Conservation (phyloP, 2,797 vertebrate genomes). For the Pachyuromys duprasi region DNA sequence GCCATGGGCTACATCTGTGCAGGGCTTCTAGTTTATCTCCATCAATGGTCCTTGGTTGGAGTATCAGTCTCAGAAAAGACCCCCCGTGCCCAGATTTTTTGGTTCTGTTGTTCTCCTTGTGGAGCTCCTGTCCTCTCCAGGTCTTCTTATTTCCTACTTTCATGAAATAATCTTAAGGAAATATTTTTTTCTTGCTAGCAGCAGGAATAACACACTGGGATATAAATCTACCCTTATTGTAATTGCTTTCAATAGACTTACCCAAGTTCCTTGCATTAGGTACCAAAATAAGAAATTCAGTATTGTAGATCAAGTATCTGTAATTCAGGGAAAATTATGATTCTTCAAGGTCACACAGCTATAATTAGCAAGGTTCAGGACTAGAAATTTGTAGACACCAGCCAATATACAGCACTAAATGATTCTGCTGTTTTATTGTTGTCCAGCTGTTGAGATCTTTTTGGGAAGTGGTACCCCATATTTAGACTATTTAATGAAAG, state of each 20-base stretch:
- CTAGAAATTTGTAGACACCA: not conserved
- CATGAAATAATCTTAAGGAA: slow-evolving; percentile 50
- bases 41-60: no score
- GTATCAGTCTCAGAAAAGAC: no score
- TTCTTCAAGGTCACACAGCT: slow-evolving; percentile 22
- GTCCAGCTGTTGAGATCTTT: slow-evolving; percentile 45
- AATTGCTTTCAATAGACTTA: slow-evolving; percentile 46
- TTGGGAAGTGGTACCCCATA: not conserved
- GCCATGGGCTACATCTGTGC: no score
- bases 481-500: slow-evolving; percentile 39
- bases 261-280: slow-evolving; percentile 35
- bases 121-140: no score
- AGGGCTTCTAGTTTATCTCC: no score
- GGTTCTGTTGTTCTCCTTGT: no score
- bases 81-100: no score
- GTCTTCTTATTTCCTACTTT: no score
- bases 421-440: slow-evolving; percentile 12
- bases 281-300: slow-evolving; percentile 43
- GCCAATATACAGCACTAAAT: not conserved
- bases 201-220: slow-evolving; percentile 16
- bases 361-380: slow-evolving; percentile 36
- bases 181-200: slow-evolving; percentile 45
- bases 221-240: slow-evolving; percentile 50
- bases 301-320: slow-evolving; percentile 36
- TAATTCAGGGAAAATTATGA: slow-evolving; percentile 13